Base-by-base conservation (phyloP, 1,140 invertebrate genomes). In the Pseudomyrmex gracilis region DNA sequence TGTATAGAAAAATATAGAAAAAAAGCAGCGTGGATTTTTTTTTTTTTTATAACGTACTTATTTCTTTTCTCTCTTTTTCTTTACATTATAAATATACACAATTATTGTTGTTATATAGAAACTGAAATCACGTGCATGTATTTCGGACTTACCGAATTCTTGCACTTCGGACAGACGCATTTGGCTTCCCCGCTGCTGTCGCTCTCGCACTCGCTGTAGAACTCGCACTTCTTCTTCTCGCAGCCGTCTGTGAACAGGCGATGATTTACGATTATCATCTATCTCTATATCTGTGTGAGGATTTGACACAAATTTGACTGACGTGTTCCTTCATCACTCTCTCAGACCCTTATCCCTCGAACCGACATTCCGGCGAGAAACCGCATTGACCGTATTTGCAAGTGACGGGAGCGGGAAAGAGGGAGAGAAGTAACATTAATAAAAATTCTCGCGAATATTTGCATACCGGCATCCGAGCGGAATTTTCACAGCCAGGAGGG, bases 201-300 rank as follows among this genome's bases (percentile, higher is more conserved):
- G 78, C 96, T 97, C 91, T 98, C 97, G 93, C 98, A 99, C 24
- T 96, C 95, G 1, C 96, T 95, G 92, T 98, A 98, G 93, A 96
- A 96, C 61, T 98, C 97, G 93, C 98, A 99, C 90, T 97, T 97
- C 89, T 97, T 97, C 84, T 97, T 97, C 90, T 98, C 97, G 93
- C 98, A 99, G 43, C 97, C 97, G 95, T 98, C 98, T 98, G 95
- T 53, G 96, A 89, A 87, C 71, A 47, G 51, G 17, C 47, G 17
- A 76, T 34, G 34, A 78, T 84, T 76, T 55, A 71, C 66, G 64
- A 78, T 73, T 34, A 57, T 20, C 22, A 53, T 22, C 43, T 9
- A 22, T 49, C 17, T 66, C 4, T 49, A 74, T 34, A 34, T 8
- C 24, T 22, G 49, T 45, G 2, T 22, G n/a, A 20, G 12, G 43